Conservation (phyloP, 2,797 vertebrate species). For the Gadopsis bispinosus region DNA sequence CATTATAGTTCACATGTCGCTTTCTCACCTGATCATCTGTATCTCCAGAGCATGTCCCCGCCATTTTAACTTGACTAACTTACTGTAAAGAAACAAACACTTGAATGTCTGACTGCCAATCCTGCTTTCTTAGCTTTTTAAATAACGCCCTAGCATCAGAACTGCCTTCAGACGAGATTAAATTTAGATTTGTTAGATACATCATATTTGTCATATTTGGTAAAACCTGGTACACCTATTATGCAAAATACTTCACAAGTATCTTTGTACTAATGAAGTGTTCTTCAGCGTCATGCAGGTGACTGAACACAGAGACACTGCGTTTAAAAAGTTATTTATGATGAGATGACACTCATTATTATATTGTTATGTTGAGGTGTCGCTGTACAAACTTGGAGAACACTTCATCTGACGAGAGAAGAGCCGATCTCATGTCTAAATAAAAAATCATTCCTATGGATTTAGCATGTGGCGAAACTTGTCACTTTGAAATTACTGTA, state of each 20-base stretch:
- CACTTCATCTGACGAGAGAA: not conserved
- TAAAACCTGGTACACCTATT: not conserved
- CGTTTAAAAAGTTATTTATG: not conserved
- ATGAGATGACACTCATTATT: not conserved
- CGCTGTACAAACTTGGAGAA: too few species aligned
- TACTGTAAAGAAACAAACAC: too few species aligned
- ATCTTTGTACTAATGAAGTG: not conserved
- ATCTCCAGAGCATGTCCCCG: too few species aligned
- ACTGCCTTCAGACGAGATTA: not conserved
- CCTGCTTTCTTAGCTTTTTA: too few species aligned
- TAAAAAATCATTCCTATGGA: not conserved
- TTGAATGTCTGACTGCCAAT: too few species aligned
- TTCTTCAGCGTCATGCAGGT: not conserved
- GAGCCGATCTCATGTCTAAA: not conserved
- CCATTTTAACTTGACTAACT: too few species aligned
- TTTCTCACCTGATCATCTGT: too few species aligned
- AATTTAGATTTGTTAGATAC: not conserved
- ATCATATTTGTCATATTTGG: not conserved
- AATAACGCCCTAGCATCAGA: too few species aligned
- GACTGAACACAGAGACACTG: not conserved
- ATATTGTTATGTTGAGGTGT: too few species aligned
- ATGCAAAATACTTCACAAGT: not conserved
- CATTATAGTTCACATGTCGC: too few species aligned
- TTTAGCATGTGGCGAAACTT: not conserved
- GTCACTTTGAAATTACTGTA: not conserved